Evolutionary conservation across 1,140 invertebrate species (phyloP).

Genomic region (Capitella teleta): DNA sequence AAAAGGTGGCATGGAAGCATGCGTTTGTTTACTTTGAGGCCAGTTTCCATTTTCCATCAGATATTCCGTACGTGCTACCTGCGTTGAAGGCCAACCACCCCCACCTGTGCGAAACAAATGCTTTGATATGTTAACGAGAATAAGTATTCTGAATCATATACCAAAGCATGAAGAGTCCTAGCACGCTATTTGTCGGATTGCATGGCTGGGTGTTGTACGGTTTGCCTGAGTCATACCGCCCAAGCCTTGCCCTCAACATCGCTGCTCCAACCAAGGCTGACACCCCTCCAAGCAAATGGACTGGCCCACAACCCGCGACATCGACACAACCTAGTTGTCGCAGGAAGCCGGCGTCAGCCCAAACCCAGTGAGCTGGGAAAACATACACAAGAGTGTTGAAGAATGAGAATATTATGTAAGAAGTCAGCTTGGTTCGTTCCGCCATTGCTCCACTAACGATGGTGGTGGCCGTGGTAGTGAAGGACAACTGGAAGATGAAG

Average conservation of each 20-base stretch:
- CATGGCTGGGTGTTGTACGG: slow-evolving; percentile 9
- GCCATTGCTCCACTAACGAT: slow-evolving; percentile 30
- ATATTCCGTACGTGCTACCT: slow-evolving; percentile 39
- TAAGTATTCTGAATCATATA: background rate
- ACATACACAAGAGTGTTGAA: slow-evolving; percentile 21
- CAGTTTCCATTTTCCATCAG: slow-evolving; percentile 38
- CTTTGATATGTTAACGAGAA: too few species aligned
- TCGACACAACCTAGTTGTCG: slow-evolving; percentile 19
- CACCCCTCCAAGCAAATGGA: slow-evolving; percentile 9
- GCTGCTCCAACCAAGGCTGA: slow-evolving; percentile 5
- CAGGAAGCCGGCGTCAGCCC: background rate
- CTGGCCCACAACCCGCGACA: slow-evolving; percentile 4
- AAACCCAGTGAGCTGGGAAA: slow-evolving; percentile 23
- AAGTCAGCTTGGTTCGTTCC: slow-evolving; percentile 20
- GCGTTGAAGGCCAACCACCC: slow-evolving; percentile 42
- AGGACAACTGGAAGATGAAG: slow-evolving; percentile 35
- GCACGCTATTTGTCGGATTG: slow-evolving; percentile 22
- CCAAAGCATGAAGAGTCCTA: slow-evolving; percentile 22
- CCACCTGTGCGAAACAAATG: slow-evolving; percentile 28
- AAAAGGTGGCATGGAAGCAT: too few species aligned
- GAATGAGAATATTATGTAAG: slow-evolving; percentile 18
- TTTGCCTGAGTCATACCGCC: slow-evolving; percentile 1
- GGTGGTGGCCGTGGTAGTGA: slow-evolving; percentile 28
- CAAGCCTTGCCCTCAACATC: slow-evolving; percentile 3
- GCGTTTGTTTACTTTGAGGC: slow-evolving; percentile 40